These are phyloP conservation scores for Nannobrachium achirus DNA, from an alignment of 2,113 vertebrate species.

Conservation along the genomic window DNA sequence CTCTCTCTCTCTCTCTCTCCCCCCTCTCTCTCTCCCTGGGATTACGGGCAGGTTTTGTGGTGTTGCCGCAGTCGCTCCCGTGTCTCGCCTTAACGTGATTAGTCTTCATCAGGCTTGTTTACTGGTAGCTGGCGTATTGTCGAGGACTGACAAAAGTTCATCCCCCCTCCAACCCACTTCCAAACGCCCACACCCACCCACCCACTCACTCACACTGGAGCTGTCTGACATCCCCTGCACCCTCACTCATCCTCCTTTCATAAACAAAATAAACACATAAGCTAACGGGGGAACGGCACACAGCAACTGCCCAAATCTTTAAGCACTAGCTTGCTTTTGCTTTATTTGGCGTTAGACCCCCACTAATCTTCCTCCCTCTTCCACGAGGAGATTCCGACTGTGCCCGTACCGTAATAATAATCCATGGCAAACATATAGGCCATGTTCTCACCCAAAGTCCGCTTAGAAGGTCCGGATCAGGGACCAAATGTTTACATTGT, in stretches of 20 bases:
- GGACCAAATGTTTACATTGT: too few species aligned
- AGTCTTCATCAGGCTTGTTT: conserved; percentile 94
- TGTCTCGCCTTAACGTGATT: conserved; percentile 91
- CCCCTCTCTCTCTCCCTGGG: conserved; percentile 78
- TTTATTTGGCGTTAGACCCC: background rate
- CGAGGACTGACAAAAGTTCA: conserved; percentile 79
- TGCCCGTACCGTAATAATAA: too few species aligned
- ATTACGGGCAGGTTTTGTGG: conserved; percentile 91
- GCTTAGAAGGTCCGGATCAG: too few species aligned
- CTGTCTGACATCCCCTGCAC: conserved; percentile 39
- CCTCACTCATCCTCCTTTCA: background rate
- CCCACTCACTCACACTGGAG: conserved; percentile 71
- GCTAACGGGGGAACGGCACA: conserved; percentile 36
- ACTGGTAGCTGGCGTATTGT: conserved; percentile 81
- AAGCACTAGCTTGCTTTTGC: conserved; percentile 3
- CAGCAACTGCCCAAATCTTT: background rate
- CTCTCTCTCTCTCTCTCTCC: conserved; percentile 80
- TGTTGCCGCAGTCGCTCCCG: conserved; percentile 84
- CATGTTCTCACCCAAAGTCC: too few species aligned
- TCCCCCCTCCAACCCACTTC: conserved; percentile 67
- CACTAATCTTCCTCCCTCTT: background rate
- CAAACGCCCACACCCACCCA: conserved; percentile 53
- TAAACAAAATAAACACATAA: conserved; percentile 19
- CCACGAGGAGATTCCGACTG: too few species aligned
- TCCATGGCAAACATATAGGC: too few species aligned